Evolutionary conservation across 2,113 vertebrate species (phyloP).

Genomic region (Sardina pilchardus): DNA sequence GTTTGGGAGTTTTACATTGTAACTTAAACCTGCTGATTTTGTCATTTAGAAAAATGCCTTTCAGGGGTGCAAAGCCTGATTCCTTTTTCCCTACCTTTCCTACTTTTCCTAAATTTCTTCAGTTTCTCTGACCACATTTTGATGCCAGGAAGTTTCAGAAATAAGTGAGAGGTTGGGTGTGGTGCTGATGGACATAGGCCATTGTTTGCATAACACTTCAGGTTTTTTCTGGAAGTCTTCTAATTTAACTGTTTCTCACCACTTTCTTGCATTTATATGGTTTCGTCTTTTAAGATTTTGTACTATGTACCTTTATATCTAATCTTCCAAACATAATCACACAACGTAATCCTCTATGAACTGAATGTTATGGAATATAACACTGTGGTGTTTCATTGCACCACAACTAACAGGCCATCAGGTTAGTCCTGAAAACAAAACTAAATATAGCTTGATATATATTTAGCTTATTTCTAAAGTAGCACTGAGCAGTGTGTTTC

Average conservation of each 20-base stretch:
- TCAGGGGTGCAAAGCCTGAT: background rate
- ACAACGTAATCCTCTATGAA: background rate
- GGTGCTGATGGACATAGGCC: background rate
- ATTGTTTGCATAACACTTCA: background rate
- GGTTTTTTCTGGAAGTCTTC: background rate
- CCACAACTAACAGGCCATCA: no score
- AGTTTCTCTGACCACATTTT: background rate
- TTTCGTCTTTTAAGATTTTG: background rate
- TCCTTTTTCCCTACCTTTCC: background rate
- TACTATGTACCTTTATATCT: background rate
- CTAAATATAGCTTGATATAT: background rate
- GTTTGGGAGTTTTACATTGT: background rate
- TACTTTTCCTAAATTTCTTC: no score
- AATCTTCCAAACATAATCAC: background rate
- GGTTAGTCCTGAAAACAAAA: background rate
- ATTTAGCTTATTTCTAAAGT: background rate
- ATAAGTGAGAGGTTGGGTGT: background rate
- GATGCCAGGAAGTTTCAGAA: background rate
- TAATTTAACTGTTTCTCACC: background rate
- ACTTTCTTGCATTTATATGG: background rate
- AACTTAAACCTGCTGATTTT: conserved; percentile 4
- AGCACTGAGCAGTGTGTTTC: background rate
- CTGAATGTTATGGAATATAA: background rate
- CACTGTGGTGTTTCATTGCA: no score
- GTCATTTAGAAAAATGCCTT: background rate